phyloP scores from a whole-genome alignment of 2,113 vertebrate species.

The Etheostoma spectabile region DNA sequence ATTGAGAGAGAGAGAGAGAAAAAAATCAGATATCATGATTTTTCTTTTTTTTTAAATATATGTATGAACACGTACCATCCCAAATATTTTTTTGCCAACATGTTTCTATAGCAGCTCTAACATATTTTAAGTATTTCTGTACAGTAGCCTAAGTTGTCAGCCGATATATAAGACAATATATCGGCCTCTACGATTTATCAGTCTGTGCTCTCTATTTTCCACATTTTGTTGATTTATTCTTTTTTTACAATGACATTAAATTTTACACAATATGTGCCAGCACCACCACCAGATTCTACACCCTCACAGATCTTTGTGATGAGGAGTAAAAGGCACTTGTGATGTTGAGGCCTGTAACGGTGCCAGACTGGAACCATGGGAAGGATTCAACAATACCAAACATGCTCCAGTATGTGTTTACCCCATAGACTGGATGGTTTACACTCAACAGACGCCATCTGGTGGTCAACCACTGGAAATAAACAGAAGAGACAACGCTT shows the following conservation, averaged over 20 bases:
- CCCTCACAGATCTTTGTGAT: not conserved
- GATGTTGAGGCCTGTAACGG: not conserved
- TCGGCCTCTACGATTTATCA: not conserved
- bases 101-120: too few relatives aligned
- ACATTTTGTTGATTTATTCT: not conserved
- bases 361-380: not conserved
- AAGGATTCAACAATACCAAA: not conserved
- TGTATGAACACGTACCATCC: not conserved
- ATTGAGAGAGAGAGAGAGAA: too few relatives aligned
- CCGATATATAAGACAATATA: not conserved
- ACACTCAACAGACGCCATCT: slow-evolving; percentile 50
- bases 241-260: not conserved
- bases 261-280: too few relatives aligned
- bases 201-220: not conserved
- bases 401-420: not conserved
- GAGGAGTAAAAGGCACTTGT: too few relatives aligned
- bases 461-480: slow-evolving; percentile 29
- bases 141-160: not conserved
- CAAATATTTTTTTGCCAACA: not conserved
- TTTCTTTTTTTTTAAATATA: not conserved
- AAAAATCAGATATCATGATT: too few relatives aligned
- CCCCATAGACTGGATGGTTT: too few relatives aligned
- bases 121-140: not conserved
- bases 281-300: too few relatives aligned
- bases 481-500: not conserved